phyloP scores from a whole-genome alignment of 2,888 invertebrate species.

The Troides aeacus region DNA sequence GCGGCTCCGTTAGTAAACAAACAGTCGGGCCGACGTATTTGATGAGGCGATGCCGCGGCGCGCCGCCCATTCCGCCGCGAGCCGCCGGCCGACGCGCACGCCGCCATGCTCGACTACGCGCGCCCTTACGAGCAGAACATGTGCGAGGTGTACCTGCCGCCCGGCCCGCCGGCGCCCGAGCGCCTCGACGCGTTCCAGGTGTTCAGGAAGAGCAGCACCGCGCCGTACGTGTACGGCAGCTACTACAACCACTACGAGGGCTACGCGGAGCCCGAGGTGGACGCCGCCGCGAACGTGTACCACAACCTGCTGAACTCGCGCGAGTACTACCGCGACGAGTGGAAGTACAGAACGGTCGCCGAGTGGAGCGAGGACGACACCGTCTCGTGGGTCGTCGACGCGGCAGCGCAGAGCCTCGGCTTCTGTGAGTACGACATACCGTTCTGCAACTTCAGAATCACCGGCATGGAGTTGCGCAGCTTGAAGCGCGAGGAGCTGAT shows the following conservation, averaged over 20 bases:
- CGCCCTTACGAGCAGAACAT: constrained; percentile 71
- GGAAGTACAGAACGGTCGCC: constrained; percentile 75
- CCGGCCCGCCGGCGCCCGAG: constrained; percentile 62
- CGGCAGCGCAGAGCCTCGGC: constrained; percentile 57
- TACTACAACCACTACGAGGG: constrained; percentile 63
- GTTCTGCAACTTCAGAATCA: constrained; percentile 65
- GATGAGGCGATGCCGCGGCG: constrained; percentile 36
- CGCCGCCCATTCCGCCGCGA: constrained; percentile 50
- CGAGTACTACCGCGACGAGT: constrained; percentile 67
- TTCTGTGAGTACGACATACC: constrained; percentile 67
- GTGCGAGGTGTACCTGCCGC: constrained; percentile 64
- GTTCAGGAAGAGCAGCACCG: constrained; percentile 66
- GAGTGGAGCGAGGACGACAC: constrained; percentile 81
- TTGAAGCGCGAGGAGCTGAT: constrained; percentile 66
- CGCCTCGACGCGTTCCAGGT: constrained; percentile 74
- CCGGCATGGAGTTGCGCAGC: constrained; percentile 58
- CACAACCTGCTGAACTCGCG: constrained; percentile 65
- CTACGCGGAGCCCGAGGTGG: constrained; percentile 64
- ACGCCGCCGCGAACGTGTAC: constrained; percentile 61
- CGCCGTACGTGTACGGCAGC: constrained; percentile 64
- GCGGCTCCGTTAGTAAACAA: constrained; percentile 22
- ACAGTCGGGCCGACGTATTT: constrained; percentile 33
- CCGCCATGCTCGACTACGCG: constrained; percentile 71
- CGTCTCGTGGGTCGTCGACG: constrained; percentile 76
- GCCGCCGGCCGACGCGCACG: constrained; percentile 58